Evolutionary conservation across 1,140 invertebrate genomes (phyloP).

Genomic region (Sinella curviseta): DNA sequence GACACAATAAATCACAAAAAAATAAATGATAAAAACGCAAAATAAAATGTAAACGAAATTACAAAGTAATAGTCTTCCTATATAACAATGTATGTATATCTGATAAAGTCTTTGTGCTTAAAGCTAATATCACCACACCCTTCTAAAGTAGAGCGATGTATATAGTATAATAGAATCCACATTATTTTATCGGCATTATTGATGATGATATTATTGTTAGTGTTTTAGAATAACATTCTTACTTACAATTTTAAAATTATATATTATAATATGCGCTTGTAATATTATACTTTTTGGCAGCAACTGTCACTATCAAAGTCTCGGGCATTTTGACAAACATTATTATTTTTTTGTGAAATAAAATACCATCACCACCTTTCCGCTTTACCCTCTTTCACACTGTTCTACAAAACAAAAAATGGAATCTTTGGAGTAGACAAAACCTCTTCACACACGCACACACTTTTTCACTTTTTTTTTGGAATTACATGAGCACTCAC

Average conservation of each 20-base stretch:
- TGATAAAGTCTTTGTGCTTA: slow-evolving; percentile 20
- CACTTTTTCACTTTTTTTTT: background rate
- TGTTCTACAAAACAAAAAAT: too few relatives aligned
- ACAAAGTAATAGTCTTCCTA: background rate
- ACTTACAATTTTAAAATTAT: too few relatives aligned
- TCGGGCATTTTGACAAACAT: background rate
- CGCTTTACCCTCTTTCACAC: too few relatives aligned
- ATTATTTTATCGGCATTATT: too few relatives aligned
- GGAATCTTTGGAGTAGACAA: background rate
- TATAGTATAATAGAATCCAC: too few relatives aligned
- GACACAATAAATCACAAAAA: background rate
- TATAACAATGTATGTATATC: background rate
- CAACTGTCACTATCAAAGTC: background rate
- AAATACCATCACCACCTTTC: too few relatives aligned
- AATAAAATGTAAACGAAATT: background rate
- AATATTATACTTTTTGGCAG: background rate
- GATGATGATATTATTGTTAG: too few relatives aligned
- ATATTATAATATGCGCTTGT: too few relatives aligned
- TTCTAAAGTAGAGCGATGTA: slow-evolving; percentile 2
- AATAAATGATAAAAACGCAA: background rate
- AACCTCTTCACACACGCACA: background rate
- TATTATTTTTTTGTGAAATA: too few relatives aligned
- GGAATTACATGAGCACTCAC: background rate
- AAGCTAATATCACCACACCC: slow-evolving; percentile 18
- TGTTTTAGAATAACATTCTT: too few relatives aligned